phyloP scores from a whole-genome alignment of 2,888 invertebrate species.

The Pachliopta kotzebuea region DNA sequence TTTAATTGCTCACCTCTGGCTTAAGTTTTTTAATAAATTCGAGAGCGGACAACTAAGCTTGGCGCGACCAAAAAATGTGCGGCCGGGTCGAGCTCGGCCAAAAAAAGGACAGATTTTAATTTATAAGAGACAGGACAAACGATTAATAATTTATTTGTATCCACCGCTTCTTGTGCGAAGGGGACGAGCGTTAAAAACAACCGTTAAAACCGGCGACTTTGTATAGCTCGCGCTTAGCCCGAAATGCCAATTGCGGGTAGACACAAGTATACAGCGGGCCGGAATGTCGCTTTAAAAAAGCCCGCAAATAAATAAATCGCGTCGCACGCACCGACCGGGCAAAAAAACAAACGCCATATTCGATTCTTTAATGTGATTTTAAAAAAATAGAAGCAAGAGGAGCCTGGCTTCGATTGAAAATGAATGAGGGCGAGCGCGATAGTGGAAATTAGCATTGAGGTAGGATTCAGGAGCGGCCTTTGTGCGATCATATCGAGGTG shows the following conservation, averaged over 20 bases:
- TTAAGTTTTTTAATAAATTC: conserved; percentile 77
- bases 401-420: conserved; percentile 78
- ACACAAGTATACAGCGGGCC: conserved; percentile 79
- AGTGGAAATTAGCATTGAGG: conserved; percentile 82
- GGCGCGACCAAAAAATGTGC: conserved; percentile 69
- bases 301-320: conserved; percentile 79
- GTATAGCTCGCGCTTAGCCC: conserved; percentile 77
- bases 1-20: conserved; percentile 78
- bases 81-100: conserved; percentile 56
- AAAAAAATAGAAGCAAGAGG: conserved; percentile 76
- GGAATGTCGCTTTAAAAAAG: conserved; percentile 80
- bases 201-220: conserved; percentile 79
- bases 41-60: conserved; percentile 71
- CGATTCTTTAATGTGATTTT: conserved; percentile 80
- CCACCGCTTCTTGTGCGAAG: conserved; percentile 72
- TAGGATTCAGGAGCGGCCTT: conserved; percentile 78
- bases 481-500: conserved; percentile 81
- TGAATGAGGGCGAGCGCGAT: conserved; percentile 80
- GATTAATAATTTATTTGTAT: conserved; percentile 81
- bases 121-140: conserved; percentile 81
- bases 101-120: conserved; percentile 78
- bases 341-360: conserved; percentile 77
- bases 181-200: conserved; percentile 78
- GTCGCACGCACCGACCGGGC: conserved; percentile 70
- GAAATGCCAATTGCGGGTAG: conserved; percentile 80